Percentiles rank a stretch among this genome's conserved stretches.
Evolutionary conservation across 1,140 invertebrate genomes (phyloP).

Genomic region (Micrasema longulum): DNA sequence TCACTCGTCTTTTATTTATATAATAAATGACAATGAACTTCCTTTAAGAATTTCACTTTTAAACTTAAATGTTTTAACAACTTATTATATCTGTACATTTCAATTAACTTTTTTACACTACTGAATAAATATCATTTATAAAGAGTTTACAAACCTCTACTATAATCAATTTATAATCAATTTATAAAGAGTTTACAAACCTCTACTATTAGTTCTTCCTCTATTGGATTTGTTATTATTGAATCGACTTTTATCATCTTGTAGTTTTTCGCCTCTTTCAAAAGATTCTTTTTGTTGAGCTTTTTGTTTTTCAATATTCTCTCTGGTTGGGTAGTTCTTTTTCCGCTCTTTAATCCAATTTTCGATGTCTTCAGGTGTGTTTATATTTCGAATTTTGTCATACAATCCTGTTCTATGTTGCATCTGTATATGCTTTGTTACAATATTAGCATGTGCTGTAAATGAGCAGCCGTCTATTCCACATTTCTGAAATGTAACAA

Average conservation of each 20-base stretch:
- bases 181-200: background rate
- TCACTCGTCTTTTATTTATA: too few species aligned
- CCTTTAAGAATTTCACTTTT: too few species aligned
- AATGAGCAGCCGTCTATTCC: constrained; percentile 85
- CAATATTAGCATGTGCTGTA: constrained; percentile 80
- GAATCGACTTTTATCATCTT: constrained; percentile 64
- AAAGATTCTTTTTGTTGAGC: constrained; percentile 74
- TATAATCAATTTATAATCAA: too few species aligned
- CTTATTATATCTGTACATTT: too few species aligned
- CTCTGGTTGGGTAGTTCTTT: constrained; percentile 78
- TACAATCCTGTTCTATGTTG: constrained; percentile 85
- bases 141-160: too few species aligned
- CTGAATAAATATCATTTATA: too few species aligned
- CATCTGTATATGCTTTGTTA: constrained; percentile 83
- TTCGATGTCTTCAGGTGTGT: constrained; percentile 81
- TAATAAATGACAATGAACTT: too few species aligned
- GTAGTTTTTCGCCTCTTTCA: constrained; percentile 76
- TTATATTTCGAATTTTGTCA: constrained; percentile 78
- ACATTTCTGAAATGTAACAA: constrained; percentile 72
- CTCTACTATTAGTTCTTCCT: constrained; percentile 17
- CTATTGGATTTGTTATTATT: constrained; percentile 54
- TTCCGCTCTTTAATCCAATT: constrained; percentile 86
- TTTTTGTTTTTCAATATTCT: constrained; percentile 77
- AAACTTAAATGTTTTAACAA: too few species aligned
- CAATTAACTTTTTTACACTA: too few species aligned